phyloP scores from a whole-genome alignment of 1,140 invertebrate genomes.

The Achroia grisella region DNA sequence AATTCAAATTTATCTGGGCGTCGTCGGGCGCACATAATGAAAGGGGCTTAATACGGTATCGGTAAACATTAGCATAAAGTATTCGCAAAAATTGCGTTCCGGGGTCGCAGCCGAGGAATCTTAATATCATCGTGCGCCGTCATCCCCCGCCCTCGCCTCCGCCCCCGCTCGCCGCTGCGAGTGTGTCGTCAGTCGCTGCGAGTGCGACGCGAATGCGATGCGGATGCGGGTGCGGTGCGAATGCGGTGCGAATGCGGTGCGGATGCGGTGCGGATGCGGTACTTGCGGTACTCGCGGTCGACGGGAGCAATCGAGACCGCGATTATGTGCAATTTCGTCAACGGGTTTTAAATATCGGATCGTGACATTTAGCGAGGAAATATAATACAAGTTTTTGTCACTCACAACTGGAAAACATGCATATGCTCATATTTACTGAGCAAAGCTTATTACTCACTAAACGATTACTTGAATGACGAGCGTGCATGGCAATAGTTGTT shows the following conservation, averaged over 20 bases:
- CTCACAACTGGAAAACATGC: too few species aligned
- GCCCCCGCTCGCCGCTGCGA: background rate
- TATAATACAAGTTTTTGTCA: too few species aligned
- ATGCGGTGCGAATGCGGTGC: too few species aligned
- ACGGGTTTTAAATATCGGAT: constrained; percentile 8
- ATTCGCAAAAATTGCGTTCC: constrained; percentile 41
- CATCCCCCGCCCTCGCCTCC: constrained; percentile 1
- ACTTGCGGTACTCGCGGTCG: too few species aligned
- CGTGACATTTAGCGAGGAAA: constrained; percentile 2
- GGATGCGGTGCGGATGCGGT: too few species aligned
- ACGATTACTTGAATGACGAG: too few species aligned
- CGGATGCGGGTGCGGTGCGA: too few species aligned
- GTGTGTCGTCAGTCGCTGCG: too few species aligned
- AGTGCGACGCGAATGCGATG: too few species aligned
- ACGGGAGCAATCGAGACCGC: background rate
- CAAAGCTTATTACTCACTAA: too few species aligned
- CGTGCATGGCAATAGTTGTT: too few species aligned
- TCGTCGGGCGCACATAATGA: constrained; percentile 24
- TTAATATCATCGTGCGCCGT: constrained; percentile 19
- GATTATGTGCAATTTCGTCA: constrained; percentile 33
- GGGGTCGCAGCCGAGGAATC: constrained; percentile 18
- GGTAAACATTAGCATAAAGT: constrained; percentile 47
- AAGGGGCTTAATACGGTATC: constrained; percentile 32
- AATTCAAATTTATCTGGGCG: constrained; percentile 32
- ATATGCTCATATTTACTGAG: too few species aligned